phyloP scores from a whole-genome alignment of 2,113 vertebrate species.

The Heptranchias perlo region DNA sequence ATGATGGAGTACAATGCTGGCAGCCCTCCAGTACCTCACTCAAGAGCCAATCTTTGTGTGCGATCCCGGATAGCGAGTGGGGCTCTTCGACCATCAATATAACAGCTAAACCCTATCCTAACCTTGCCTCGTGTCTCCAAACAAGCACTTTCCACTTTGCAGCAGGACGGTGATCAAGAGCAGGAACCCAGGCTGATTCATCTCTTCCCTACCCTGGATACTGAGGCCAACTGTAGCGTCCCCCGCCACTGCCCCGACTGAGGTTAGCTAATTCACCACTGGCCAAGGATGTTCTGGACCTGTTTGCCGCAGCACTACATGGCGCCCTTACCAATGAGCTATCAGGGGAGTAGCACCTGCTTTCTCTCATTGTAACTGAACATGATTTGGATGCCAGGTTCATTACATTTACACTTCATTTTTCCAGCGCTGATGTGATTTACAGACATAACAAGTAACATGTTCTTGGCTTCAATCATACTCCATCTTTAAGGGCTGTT shows the following conservation, averaged over 20 bases:
- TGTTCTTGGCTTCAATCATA: conserved; percentile 23
- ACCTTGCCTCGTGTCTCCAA: no score
- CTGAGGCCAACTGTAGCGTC: no score
- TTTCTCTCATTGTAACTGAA: conserved; percentile 16
- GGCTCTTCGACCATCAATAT: no score
- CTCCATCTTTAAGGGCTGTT: conserved; percentile 19
- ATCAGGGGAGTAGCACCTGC: background rate
- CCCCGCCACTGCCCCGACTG: background rate
- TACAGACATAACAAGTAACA: conserved; percentile 30
- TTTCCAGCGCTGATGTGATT: background rate
- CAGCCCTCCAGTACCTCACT: background rate
- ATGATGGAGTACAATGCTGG: background rate
- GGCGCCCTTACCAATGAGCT: background rate
- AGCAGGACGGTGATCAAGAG: no score
- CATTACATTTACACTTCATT: conserved; percentile 5
- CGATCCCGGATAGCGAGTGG: no score
- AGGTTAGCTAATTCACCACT: background rate
- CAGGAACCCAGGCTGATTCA: no score
- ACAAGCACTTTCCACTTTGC: no score
- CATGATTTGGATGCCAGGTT: background rate
- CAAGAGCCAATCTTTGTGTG: no score
- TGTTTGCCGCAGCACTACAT: background rate
- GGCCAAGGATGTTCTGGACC: background rate
- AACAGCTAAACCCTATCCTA: no score
- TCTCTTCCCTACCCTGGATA: no score